A percentile compares a stretch with the other conserved stretches of the same genome.
These are phyloP conservation scores for Trypoxylon attenuatum DNA, from an alignment of 2,888 invertebrate species.

Conservation along the genomic window DNA sequence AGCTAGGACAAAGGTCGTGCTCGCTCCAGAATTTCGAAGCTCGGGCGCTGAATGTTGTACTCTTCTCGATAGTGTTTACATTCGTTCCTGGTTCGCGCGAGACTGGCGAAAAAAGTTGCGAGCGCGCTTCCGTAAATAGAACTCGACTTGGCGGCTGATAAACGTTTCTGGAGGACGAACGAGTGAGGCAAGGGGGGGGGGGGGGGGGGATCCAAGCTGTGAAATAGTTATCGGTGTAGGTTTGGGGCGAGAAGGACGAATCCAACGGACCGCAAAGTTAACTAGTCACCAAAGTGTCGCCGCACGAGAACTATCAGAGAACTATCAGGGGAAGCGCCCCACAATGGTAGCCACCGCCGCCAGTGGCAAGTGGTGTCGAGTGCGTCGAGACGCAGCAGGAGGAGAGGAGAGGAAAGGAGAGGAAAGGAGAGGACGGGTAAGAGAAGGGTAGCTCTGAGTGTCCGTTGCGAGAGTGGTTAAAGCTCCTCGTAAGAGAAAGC, in stretches of 20 bases:
- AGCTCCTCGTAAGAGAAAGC: conserved; percentile 11
- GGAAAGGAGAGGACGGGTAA: conserved; percentile 9
- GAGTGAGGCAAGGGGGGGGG: conserved; percentile 43
- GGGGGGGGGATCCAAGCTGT: conserved; percentile 54
- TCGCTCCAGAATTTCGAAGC: too few species aligned
- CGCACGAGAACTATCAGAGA: conserved; percentile 59
- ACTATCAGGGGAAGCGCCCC: conserved; percentile 52
- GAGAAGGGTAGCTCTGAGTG: too few species aligned
- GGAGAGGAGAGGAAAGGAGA: conserved; percentile 19
- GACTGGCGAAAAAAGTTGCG: too few species aligned
- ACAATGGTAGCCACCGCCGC: conserved; percentile 45
- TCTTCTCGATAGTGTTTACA: too few species aligned
- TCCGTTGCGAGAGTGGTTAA: conserved; percentile 23
- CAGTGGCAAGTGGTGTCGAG: too few species aligned
- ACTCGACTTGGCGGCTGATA: conserved; percentile 47
- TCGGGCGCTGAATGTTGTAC: too few species aligned
- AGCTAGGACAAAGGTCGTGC: too few species aligned
- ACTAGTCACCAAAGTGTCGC: conserved; percentile 51
- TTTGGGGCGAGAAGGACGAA: conserved; percentile 52
- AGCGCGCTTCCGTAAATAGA: conserved; percentile 37
- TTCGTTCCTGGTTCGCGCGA: too few species aligned
- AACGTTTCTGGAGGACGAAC: conserved; percentile 44
- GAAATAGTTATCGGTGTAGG: conserved; percentile 60
- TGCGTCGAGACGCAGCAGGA: conserved; percentile 33
- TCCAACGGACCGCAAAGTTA: conserved; percentile 54